A percentile compares a stretch with the other conserved stretches of the same genome.
These are phyloP conservation scores for Rambutsinella grinnellia DNA, from an alignment of 2,888 invertebrate genomes.

Conservation along the genomic window DNA sequence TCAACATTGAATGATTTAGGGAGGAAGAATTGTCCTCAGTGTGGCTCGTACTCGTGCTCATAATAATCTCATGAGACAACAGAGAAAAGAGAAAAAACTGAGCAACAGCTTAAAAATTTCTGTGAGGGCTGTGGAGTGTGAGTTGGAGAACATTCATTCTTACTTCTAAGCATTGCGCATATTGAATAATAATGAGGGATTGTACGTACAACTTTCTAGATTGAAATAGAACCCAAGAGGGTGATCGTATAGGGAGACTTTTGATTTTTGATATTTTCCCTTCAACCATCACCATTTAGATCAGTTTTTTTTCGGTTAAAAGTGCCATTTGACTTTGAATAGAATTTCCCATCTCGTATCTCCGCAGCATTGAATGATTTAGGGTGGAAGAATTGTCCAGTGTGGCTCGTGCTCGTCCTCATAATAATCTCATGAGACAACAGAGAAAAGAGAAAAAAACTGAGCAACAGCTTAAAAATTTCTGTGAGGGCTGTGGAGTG, in stretches of 20 bases:
- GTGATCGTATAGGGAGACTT: neutral
- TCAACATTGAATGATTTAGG: conserved; percentile 4
- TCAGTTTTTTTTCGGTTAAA: neutral
- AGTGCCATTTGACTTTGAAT: neutral
- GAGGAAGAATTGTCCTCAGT: neutral
- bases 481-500: neutral
- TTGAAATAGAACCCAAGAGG: neutral
- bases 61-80: neutral
- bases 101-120: neutral
- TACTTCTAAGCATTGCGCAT: neutral
- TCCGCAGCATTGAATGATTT: too few species aligned
- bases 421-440: neutral
- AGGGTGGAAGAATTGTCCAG: neutral
- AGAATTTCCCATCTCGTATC: neutral
- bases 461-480: neutral
- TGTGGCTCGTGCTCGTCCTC: conserved; percentile 11
- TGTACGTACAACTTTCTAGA: neutral
- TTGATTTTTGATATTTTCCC: too few species aligned
- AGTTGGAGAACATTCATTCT: conserved; percentile 6
- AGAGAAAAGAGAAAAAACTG: neutral
- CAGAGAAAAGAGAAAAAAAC: neutral
- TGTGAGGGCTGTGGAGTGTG: neutral
- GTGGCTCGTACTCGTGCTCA: conserved; percentile 9
- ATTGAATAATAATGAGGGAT: conserved; percentile 13
- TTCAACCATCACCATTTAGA: too few species aligned